Base-by-base conservation (phyloP, 2,888 invertebrate species). In the Calameuta pallipes region DNA sequence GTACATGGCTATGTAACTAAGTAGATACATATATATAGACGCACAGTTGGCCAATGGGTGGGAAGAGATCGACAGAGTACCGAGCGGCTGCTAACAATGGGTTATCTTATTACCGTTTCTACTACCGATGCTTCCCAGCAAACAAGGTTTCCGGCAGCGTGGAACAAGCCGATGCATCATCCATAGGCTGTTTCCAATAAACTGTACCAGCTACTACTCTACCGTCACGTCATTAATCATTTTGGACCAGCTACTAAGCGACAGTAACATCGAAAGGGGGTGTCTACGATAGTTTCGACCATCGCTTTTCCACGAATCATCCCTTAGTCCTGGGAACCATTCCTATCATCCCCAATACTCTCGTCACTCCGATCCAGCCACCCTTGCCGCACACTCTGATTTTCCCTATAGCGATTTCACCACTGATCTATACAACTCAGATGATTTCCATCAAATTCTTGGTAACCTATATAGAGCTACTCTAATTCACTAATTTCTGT, bases 111-210 rank as follows among this genome's bases (percentile, higher is more conserved):
- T 86, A 85, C 81, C 82, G 81, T 79, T 83, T 82, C 83, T 78
- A 83, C 81, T 82, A 80, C 78, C 73, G 75, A 33, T 33, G 74
- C 76, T 77, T 79, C 37, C 34, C 73, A 73, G 75, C 79, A 81
- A 83, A 82, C 84, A 82, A 83, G 83, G 76, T 80, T 81, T 80
- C 79, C 76, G 36, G 23, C 70, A 33, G 77, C 79, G 79, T 80
- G 79, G 75, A 80, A 80, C 82, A 82, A 76, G 82, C 81, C 80
- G 79, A 85, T 87, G 85, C 83, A 86, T 87, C 87, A 85, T 87
- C 84, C 83, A 87, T 85, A 84, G 80, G 78, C 83, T 84, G 84
- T 82, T 87, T 85, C 86, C 86, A 86, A 87, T 86, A 87, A 87
- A 87, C 87, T 86, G 82, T 82, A 82, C 80, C 84, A 82, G 85